A percentile compares a stretch with the other conserved stretches of the same genome.
Conservation (phyloP, 2,113 vertebrate species). For the Cyanistes caeruleus region DNA sequence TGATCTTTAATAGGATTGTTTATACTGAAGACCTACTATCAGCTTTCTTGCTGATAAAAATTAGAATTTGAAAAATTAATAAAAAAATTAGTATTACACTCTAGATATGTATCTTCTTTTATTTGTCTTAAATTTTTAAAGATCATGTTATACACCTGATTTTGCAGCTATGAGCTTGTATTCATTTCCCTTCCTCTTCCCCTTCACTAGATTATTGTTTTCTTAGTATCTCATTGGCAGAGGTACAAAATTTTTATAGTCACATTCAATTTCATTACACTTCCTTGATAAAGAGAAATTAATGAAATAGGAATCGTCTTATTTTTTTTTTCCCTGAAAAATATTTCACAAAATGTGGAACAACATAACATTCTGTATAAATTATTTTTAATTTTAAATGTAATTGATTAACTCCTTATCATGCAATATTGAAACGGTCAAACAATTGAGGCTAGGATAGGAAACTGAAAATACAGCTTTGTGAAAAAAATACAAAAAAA, state of each 20-base stretch:
- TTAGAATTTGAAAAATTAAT: background rate
- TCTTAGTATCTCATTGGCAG: background rate
- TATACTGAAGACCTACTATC: background rate
- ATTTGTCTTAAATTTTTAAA: background rate
- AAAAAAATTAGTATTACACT: background rate
- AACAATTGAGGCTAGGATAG: background rate
- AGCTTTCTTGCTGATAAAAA: background rate
- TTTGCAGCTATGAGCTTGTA: background rate
- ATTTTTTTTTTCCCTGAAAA: background rate
- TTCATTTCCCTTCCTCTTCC: background rate
- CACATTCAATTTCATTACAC: background rate
- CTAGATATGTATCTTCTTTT: background rate
- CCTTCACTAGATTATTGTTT: background rate
- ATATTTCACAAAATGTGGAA: background rate
- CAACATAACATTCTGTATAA: background rate
- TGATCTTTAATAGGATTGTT: background rate
- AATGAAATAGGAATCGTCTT: background rate
- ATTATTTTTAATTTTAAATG: background rate
- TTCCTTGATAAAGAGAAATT: background rate
- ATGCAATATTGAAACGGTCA: background rate
- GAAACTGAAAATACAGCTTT: background rate
- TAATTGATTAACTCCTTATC: background rate
- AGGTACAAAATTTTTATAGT: background rate
- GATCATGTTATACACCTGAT: background rate
- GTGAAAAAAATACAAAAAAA: background rate